Evolutionary conservation across 2,113 vertebrate genomes (phyloP), one percentile per base, ranked within the genome.

Genomic region (Oryzias curvinotus): DNA sequence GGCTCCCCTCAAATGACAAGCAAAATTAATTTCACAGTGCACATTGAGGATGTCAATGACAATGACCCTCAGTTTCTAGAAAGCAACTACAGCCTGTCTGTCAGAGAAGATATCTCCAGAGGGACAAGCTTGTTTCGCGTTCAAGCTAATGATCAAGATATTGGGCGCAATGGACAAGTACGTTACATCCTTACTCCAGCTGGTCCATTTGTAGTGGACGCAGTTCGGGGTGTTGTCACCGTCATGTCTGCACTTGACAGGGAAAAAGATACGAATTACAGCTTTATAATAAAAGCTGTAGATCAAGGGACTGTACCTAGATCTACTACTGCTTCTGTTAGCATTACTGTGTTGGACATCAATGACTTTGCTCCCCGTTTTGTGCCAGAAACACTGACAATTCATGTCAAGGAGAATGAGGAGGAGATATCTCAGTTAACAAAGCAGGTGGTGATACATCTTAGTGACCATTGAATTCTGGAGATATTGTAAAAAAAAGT

Each of bases 21-120:
- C 42, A 59, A 57, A 1, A 67, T 88, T 59, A 86, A 84, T 72
- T 48, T 93, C 63, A 89, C 78, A 0, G 78, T 91, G 25, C 30
- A 82, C 5, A 58, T 92, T 18, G 85, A 88, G n/a, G 92, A 93
- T 43, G 67, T 60, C 4, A 93, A 93, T 65, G 92, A 92, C 68
- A 77, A 92, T 7, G 69, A 85, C 19, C 91, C 92, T 4, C 75
- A 77, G 73, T 90, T 93, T 41, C 66, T 68, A 65, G 81, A 87
- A 26, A 81, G 64, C 43, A 58, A 10, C 47, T 89, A 90, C 74
- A 87, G 23, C 45, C 15, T 91, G 26, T 68, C 77, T 7, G 63
- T 90, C 44, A 73, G 71, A n/a, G 92, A 92, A 64, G 86, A 91
- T 14, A 26, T 76, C 18, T 15, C 80, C 19, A 75, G 71, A 52